A percentile compares a stretch with the other conserved stretches of the same genome.
Conservation (phyloP, 2,888 invertebrate species). For the Elgonia sp. region DNA sequence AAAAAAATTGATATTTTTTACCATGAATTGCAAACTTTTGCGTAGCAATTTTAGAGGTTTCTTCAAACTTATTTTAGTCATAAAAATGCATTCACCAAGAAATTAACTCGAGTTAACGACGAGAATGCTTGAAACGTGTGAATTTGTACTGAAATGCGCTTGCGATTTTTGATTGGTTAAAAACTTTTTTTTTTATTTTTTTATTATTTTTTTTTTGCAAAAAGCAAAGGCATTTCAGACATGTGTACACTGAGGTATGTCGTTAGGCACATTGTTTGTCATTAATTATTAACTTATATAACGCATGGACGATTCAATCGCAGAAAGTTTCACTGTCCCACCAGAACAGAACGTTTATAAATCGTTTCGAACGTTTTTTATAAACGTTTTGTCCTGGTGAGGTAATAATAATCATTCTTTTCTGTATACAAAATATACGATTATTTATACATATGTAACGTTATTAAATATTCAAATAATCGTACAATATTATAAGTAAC, state of each 20-base stretch:
- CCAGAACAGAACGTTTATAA: too few species aligned
- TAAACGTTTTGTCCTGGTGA: too few species aligned
- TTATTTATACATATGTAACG: conserved; percentile 76
- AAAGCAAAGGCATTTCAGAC: conserved; percentile 69
- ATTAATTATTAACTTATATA: conserved; percentile 70
- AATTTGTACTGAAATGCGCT: conserved; percentile 50
- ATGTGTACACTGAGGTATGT: conserved; percentile 84
- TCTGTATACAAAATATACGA: conserved; percentile 79
- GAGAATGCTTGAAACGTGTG: conserved; percentile 79
- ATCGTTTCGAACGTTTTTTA: too few species aligned
- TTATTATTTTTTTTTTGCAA: too few species aligned
- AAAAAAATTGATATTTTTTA: too few species aligned
- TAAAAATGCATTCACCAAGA: conserved; percentile 68
- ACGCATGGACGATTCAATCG: conserved; percentile 62
- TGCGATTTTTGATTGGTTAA: background rate
- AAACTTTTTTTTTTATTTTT: too few species aligned
- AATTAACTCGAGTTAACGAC: conserved; percentile 83
- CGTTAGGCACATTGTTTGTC: conserved; percentile 83
- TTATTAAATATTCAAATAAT: conserved; percentile 83
- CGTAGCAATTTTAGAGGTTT: too few species aligned
- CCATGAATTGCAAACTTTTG: too few species aligned
- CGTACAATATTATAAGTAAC: conserved; percentile 83
- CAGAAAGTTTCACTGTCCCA: conserved; percentile 47
- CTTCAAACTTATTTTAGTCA: conserved; percentile 24
- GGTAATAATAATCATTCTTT: background rate